Percentiles rank a stretch among this genome's conserved stretches.
Conservation (phyloP, 2,797 vertebrate species). For the Urophycis tenuis region DNA sequence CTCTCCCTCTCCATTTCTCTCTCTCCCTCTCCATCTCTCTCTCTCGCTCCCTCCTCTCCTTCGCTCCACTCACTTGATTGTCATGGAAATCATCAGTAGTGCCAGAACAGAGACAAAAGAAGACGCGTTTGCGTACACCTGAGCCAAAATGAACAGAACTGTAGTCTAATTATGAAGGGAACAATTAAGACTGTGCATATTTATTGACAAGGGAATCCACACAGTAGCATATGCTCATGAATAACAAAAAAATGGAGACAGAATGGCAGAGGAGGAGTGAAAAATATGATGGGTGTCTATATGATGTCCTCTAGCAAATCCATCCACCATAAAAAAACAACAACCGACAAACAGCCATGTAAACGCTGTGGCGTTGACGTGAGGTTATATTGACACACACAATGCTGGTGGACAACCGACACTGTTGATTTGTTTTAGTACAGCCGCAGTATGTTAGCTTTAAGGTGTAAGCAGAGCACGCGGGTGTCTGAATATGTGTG, state of each 20-base stretch:
- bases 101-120: constrained; percentile 67
- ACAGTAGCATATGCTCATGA: constrained; percentile 70
- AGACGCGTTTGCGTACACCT: constrained; percentile 61
- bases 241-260: constrained; percentile 44
- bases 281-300: constrained; percentile 9
- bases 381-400: not conserved
- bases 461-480: too few species aligned
- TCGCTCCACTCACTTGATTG: constrained; percentile 55
- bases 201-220: constrained; percentile 69
- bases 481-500: too few species aligned
- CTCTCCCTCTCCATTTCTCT: constrained; percentile 20
- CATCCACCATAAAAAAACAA: not conserved
- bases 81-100: constrained; percentile 71
- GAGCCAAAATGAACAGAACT: constrained; percentile 70
- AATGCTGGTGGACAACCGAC: not conserved
- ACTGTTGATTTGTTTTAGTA: not conserved
- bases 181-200: constrained; percentile 69
- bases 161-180: constrained; percentile 63
- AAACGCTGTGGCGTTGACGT: not conserved
- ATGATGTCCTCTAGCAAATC: not conserved
- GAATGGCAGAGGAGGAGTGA: constrained; percentile 16
- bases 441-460: not conserved
- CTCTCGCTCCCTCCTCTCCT: constrained; percentile 46
- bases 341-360: too few species aligned
- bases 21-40: constrained; percentile 35